Conservation (phyloP, 2,888 invertebrate genomes). For the Metalampra italica region DNA sequence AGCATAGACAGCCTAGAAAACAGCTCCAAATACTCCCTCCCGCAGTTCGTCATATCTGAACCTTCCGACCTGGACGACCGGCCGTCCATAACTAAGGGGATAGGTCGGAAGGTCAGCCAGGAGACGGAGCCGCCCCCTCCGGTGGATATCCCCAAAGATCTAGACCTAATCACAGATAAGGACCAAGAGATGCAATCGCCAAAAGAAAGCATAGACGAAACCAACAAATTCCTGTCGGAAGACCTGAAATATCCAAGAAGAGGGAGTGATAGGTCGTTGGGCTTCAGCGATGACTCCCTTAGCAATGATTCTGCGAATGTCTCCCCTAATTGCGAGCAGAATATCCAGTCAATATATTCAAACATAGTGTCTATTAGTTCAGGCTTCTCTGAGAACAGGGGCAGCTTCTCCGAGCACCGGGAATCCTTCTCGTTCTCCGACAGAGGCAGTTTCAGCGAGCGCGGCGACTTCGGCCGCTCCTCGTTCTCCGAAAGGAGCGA, state of each 20-base stretch:
- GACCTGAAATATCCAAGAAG: constrained; percentile 76
- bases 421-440: constrained; percentile 73
- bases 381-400: constrained; percentile 78
- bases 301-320: constrained; percentile 81
- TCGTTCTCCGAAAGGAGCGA: constrained; percentile 79
- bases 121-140: constrained; percentile 69
- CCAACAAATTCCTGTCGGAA: constrained; percentile 37
- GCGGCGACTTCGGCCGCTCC: constrained; percentile 64
- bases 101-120: constrained; percentile 83
- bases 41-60: constrained; percentile 84
- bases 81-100: constrained; percentile 90
- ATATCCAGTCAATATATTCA: constrained; percentile 67
- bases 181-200: constrained; percentile 64
- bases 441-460: constrained; percentile 66
- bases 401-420: constrained; percentile 67
- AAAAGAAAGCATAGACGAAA: constrained; percentile 44
- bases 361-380: constrained; percentile 79
- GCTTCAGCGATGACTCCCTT: constrained; percentile 86
- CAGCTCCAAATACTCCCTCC: constrained; percentile 68
- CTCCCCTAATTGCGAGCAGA: constrained; percentile 77
- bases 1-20: constrained; percentile 84
- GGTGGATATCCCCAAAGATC: constrained; percentile 28
- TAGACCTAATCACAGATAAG: constrained; percentile 23
- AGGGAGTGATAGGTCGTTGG: constrained; percentile 83
- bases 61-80: constrained; percentile 83